Conservation (phyloP, 2,113 vertebrate species). For the Rhodinocichla rosea region DNA sequence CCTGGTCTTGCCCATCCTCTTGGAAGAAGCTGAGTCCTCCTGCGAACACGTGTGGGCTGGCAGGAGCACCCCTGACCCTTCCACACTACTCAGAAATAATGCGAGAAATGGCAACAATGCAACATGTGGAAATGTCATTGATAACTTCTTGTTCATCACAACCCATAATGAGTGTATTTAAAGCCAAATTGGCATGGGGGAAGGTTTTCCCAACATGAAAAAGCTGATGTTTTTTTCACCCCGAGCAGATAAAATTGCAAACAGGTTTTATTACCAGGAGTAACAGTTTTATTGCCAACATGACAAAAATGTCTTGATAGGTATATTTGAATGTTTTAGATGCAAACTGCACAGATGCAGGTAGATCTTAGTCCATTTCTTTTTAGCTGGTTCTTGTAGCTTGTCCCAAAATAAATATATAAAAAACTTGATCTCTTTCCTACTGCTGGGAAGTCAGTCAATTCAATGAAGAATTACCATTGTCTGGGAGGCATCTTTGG, state of each 20-base stretch:
- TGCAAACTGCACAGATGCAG: background rate
- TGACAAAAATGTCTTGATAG: background rate
- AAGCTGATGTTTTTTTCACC: background rate
- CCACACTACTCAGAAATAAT: background rate
- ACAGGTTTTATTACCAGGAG: background rate
- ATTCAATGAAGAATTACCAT: background rate
- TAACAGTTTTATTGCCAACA: conserved; percentile 1
- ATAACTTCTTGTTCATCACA: background rate
- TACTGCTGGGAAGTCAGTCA: background rate
- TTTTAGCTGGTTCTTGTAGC: background rate
- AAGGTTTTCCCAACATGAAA: background rate
- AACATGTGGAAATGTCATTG: background rate
- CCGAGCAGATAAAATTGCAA: background rate
- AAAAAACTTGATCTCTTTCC: background rate
- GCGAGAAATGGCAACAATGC: background rate
- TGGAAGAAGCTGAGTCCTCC: background rate
- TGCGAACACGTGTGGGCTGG: background rate
- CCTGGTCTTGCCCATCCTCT: background rate
- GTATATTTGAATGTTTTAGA: background rate
- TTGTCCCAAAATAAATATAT: background rate
- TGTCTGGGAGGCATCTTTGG: background rate
- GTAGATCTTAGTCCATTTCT: background rate
- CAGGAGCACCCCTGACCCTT: background rate
- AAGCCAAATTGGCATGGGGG: background rate
- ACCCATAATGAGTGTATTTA: background rate